A percentile compares a stretch with the other conserved stretches of the same genome.
Conservation (phyloP, 2,888 invertebrate species). For the Torymus texanus region DNA sequence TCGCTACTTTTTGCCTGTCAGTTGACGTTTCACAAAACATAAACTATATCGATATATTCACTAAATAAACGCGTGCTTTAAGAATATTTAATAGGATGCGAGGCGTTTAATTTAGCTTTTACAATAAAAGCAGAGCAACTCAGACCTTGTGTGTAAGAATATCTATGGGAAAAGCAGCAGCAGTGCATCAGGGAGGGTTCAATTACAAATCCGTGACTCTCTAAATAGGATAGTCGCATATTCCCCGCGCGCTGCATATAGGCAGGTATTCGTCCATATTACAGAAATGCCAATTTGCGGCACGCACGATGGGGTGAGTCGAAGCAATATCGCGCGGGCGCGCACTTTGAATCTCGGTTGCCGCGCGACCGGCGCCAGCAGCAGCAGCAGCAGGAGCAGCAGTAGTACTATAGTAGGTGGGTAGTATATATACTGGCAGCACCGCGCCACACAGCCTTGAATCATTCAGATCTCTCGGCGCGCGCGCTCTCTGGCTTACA, state of each 20-base stretch:
- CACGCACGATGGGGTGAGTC: background rate
- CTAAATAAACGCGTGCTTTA: too few relatives aligned
- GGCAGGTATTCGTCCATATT: conserved; percentile 26
- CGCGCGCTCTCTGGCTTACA: conserved; percentile 17
- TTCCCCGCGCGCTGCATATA: conserved; percentile 6
- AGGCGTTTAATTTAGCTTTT: too few relatives aligned
- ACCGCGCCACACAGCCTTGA: background rate
- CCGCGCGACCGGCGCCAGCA: background rate
- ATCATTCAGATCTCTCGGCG: conserved; percentile 24
- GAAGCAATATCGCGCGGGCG: background rate
- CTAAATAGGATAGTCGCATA: conserved; percentile 11
- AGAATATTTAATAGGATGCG: too few relatives aligned
- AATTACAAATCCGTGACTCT: conserved; percentile 25
- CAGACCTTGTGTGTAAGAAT: too few relatives aligned
- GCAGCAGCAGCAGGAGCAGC: background rate
- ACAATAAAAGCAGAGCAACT: too few relatives aligned
- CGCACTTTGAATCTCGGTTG: conserved; percentile 8
- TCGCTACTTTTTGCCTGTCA: too few relatives aligned
- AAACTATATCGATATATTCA: too few relatives aligned
- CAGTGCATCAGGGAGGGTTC: background rate
- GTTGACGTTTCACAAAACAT: too few relatives aligned
- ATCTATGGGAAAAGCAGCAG: too few relatives aligned
- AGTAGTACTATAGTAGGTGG: too few relatives aligned
- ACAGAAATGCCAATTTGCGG: conserved; percentile 41
- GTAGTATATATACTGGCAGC: too few relatives aligned